Evolutionary conservation across 2,888 invertebrate genomes (phyloP).

Genomic region (Drosophila anomalata): DNA sequence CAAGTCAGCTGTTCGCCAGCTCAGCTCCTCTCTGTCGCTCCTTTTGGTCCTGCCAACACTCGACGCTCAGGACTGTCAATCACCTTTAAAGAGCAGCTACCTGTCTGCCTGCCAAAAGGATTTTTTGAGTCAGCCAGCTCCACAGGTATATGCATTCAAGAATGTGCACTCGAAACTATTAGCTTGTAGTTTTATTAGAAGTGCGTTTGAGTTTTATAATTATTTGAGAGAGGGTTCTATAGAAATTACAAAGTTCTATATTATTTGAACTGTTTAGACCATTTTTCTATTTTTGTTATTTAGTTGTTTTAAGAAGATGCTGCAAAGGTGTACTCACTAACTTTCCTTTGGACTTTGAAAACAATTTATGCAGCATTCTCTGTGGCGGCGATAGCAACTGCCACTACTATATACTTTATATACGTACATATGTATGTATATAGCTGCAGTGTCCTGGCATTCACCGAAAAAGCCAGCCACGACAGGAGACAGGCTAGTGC

Average conservation of each 20-base stretch:
- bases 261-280: not conserved
- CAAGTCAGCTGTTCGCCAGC: constrained; percentile 38
- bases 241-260: not conserved
- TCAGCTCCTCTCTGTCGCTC: not conserved
- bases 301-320: constrained; percentile 26
- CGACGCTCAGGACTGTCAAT: constrained; percentile 36
- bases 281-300: not conserved
- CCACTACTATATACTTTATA: not conserved
- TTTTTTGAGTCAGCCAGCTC: constrained; percentile 37
- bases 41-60: constrained; percentile 38
- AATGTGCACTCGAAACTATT: constrained; percentile 4
- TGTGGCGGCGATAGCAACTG: constrained; percentile 31
- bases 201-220: not conserved
- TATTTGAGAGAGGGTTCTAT: not conserved
- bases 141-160: constrained; percentile 24
- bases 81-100: constrained; percentile 24
- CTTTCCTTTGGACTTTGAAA: constrained; percentile 58
- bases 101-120: constrained; percentile 29
- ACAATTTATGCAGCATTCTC: constrained; percentile 72
- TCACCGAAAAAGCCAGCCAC: constrained; percentile 28
- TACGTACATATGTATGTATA: not conserved
- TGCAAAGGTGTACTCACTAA: constrained; percentile 61
- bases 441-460: constrained; percentile 17
- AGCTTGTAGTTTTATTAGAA: too few species aligned
- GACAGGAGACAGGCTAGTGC: constrained; percentile 1